Evolutionary conservation across 2,113 vertebrate genomes (phyloP).

Genomic region (Myotis brandtii): DNA sequence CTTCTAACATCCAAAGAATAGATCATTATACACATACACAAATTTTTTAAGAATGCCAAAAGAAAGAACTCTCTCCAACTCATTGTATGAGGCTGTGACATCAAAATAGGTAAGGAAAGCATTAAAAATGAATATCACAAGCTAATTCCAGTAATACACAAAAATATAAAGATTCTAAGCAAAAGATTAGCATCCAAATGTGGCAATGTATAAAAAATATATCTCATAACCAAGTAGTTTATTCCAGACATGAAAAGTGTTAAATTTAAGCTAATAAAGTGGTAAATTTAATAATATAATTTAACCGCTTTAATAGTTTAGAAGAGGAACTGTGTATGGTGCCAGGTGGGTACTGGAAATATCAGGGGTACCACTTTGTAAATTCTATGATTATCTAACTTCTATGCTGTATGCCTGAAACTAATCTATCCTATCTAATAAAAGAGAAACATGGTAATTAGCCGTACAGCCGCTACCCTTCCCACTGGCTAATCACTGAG

Average conservation of each 20-base stretch:
- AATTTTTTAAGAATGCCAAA: conserved; percentile 35
- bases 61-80: background rate
- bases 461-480: too few species aligned
- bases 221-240: background rate
- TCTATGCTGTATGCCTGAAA: background rate
- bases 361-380: background rate
- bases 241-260: background rate
- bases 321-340: background rate
- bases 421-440: too few species aligned
- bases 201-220: background rate
- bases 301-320: background rate
- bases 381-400: background rate
- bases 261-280: too few species aligned
- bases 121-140: background rate
- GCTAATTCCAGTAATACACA: background rate
- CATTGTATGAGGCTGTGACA: background rate
- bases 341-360: background rate
- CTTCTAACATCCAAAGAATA: background rate
- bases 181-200: background rate
- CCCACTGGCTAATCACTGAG: too few species aligned
- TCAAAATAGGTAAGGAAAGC: background rate
- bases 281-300: background rate
- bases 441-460: too few species aligned
- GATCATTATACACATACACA: background rate
- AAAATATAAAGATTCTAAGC: conserved; percentile 9